These are phyloP conservation scores for Hylaea fasciaria DNA, from an alignment of 2,888 invertebrate genomes.

Conservation along the genomic window DNA sequence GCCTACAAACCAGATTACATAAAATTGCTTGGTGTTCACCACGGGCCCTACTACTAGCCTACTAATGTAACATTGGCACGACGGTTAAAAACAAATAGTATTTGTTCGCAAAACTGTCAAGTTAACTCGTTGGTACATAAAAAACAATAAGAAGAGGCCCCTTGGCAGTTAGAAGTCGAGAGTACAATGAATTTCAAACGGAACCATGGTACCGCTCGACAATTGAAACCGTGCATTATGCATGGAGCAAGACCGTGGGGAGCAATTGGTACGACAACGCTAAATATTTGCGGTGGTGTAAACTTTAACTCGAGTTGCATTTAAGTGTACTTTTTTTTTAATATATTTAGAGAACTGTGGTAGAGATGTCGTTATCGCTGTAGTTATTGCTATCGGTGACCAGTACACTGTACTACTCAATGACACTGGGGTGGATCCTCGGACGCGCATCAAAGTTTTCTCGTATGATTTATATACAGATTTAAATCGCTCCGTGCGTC, in stretches of 20 bases:
- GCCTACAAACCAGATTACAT: too few species aligned
- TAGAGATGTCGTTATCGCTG: too few species aligned
- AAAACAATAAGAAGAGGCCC: constrained; percentile 54
- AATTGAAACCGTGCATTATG: constrained; percentile 76
- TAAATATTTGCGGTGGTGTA: constrained; percentile 57
- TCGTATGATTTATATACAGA: too few species aligned
- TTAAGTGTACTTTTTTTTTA: constrained; percentile 9
- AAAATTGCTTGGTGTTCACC: too few species aligned
- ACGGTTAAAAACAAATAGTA: constrained; percentile 1
- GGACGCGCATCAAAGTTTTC: too few species aligned
- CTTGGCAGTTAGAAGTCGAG: constrained; percentile 46
- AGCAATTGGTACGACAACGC: constrained; percentile 48
- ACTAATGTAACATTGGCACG: too few species aligned
- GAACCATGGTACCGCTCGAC: constrained; percentile 57
- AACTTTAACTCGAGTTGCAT: constrained; percentile 12
- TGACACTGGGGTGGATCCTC: too few species aligned
- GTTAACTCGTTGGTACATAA: constrained; percentile 41
- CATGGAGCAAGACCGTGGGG: constrained; percentile 58
- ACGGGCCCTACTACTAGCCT: too few species aligned
- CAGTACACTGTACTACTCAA: too few species aligned
- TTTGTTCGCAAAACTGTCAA: constrained; percentile 8
- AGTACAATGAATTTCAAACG: constrained; percentile 68
- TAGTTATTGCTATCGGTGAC: too few species aligned
- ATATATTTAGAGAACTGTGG: too few species aligned
- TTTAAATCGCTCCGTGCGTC: too few species aligned